A percentile compares a stretch with the other conserved stretches of the same genome.
These are phyloP conservation scores for Agonopterix alstromeriana DNA, from an alignment of 2,888 invertebrate species.

Conservation along the genomic window DNA sequence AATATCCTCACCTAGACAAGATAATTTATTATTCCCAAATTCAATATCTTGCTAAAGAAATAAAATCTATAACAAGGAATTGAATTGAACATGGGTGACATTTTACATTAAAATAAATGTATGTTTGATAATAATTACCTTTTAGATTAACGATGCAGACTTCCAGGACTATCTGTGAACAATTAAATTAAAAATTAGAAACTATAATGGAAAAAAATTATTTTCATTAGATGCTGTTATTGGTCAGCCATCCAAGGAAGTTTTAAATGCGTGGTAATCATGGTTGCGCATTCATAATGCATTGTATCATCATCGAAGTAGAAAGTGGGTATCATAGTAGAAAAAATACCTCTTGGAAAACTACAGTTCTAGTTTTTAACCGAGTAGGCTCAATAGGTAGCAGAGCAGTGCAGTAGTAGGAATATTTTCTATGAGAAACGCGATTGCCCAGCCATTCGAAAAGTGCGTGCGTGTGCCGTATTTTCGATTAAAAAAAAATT, in stretches of 20 bases:
- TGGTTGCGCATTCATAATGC: conserved; percentile 72
- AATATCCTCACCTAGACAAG: conserved; percentile 72
- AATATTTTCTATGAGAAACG: too few relatives aligned
- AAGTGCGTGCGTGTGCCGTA: too few relatives aligned
- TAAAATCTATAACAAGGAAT: conserved; percentile 28
- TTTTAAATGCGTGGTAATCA: conserved; percentile 74
- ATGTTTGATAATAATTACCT: conserved; percentile 16
- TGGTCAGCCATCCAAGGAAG: conserved; percentile 76
- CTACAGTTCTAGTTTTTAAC: too few relatives aligned
- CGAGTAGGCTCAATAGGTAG: too few relatives aligned
- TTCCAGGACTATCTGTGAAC: too few relatives aligned
- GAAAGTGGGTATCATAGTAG: too few relatives aligned
- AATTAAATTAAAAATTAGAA: too few relatives aligned
- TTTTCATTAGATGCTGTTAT: not conserved
- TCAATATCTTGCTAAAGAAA: conserved; percentile 38
- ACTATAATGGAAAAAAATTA: too few relatives aligned
- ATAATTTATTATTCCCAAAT: conserved; percentile 49
- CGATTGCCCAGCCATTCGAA: too few relatives aligned
- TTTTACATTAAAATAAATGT: not conserved
- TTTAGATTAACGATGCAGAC: not conserved
- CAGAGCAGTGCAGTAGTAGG: too few relatives aligned
- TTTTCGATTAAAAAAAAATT: too few relatives aligned
- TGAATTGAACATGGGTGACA: not conserved
- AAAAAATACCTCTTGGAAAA: too few relatives aligned
- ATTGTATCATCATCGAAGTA: conserved; percentile 61